phyloP scores from a whole-genome alignment of 2,113 vertebrate species.

The Vulpes vulpes region DNA sequence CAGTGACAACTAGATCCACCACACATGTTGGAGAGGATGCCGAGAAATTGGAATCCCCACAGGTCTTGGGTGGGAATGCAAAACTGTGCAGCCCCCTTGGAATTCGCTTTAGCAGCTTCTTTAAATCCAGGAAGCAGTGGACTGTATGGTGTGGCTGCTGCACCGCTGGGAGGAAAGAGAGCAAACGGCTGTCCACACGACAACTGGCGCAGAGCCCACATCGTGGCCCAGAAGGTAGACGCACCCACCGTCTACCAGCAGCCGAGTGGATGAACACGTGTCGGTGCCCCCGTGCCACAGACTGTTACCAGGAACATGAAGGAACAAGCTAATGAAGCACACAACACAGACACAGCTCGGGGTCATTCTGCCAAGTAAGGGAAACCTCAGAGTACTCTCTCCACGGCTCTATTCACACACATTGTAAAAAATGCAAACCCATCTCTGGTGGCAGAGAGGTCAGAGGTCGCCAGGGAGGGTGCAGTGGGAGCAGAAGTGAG shows the following conservation, averaged over 20 bases:
- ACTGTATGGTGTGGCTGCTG: too few species aligned
- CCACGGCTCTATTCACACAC: too few species aligned
- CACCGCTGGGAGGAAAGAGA: too few species aligned
- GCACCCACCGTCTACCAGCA: background rate
- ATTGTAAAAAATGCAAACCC: background rate
- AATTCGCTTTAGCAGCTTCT: background rate
- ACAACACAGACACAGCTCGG: too few species aligned
- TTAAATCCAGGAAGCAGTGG: too few species aligned
- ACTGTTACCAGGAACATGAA: background rate
- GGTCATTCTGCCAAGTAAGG: background rate
- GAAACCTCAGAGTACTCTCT: background rate
- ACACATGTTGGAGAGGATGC: accelerated
- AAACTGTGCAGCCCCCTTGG: background rate
- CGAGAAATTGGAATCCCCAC: background rate
- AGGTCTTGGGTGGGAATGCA: background rate
- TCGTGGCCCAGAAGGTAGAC: too few species aligned
- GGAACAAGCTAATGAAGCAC: accelerated
- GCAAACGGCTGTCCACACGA: accelerated
- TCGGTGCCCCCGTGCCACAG: too few species aligned
- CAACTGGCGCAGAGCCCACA: accelerated
- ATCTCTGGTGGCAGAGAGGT: background rate
- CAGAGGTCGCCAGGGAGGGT: background rate
- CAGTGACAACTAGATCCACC: background rate
- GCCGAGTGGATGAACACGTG: background rate
- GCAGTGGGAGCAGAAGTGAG: background rate